Evolutionary conservation across 2,113 vertebrate species (phyloP).

Genomic region (Gymnorhina tibicen): DNA sequence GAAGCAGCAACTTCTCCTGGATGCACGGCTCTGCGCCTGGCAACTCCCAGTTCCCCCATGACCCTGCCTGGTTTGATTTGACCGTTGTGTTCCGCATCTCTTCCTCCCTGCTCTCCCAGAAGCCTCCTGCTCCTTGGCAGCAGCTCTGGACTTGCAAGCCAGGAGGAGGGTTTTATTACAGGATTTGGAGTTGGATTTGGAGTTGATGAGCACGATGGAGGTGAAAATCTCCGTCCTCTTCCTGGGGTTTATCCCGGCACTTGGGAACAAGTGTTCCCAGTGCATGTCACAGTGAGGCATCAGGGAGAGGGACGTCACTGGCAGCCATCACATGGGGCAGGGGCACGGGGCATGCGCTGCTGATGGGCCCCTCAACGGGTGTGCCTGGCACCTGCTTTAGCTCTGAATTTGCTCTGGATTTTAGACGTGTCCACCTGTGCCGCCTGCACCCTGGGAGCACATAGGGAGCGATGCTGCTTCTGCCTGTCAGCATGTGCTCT

Average conservation of each 20-base stretch:
- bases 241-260: not conserved
- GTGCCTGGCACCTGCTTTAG: no score
- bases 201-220: not conserved
- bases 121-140: conserved; percentile 43
- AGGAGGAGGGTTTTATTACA: not conserved
- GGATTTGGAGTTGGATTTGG: conserved; percentile 14
- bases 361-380: fast-evolving
- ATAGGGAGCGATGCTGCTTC: fast-evolving
- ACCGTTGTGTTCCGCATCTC: not conserved
- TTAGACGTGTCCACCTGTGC: fast-evolving
- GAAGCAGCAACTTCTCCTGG: not conserved
- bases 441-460: fast-evolving
- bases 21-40: fast-evolving
- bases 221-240: not conserved
- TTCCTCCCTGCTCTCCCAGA: conserved; percentile 19
- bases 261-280: not conserved
- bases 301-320: fast-evolving
- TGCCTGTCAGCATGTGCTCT: fast-evolving
- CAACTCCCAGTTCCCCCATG: not conserved
- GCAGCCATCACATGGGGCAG: fast-evolving
- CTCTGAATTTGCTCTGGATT: not conserved
- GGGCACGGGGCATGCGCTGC: fast-evolving
- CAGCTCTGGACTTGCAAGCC: not conserved
- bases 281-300: fast-evolving
- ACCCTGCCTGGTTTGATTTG: not conserved